Base-by-base conservation (phyloP, 2,888 invertebrate genomes). In the Palloptera scutellata region DNA sequence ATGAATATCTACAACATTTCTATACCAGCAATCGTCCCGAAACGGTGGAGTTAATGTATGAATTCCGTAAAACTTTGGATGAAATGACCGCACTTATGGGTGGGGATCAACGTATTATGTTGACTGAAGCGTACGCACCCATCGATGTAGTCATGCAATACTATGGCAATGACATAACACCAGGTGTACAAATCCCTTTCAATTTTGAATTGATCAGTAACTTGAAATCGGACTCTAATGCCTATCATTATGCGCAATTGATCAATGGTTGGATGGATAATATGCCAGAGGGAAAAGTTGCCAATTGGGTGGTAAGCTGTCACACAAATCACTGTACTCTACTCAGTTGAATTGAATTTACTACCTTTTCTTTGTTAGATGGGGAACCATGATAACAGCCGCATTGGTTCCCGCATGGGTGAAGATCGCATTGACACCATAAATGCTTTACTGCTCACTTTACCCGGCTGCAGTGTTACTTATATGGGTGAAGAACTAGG, bases 401-500 rank as follows among this genome's bases (percentile, higher is more conserved):
- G 94, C 73, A 87, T 90, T 10, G 91, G 90, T 0, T 87, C 91
- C 0, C 88, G 94, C 70, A 89, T 90, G 71, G 92, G 92, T 1
- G 84, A 86, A 0, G 88, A 89, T 66, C 87, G 91, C 74, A 89
- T 91, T 0, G 94, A 95, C 81, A 91, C 91, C 19, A 87, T 94
- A 72, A 93, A 94, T 77, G 93, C 95, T 91, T 81, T 97, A 58
- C 85, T 91, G 3, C 86, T 93, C 76, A 86, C 95, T 9, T 86
- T 97, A 63, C 95, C 95, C 2, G 97, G 97, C 41, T 88, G 93
- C 12, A 90, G 91, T 58, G 89, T 95, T 1, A 92, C 92, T 0
- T 97, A 96, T 80, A 66, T 68, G 15, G 73, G 92, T 0, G 92
- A 92, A 76, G 92, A 92, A 79, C 86, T 92, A 59, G 91, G 89